Evolutionary conservation across 2,113 vertebrate species (phyloP).

Genomic region (Cettia cetti): DNA sequence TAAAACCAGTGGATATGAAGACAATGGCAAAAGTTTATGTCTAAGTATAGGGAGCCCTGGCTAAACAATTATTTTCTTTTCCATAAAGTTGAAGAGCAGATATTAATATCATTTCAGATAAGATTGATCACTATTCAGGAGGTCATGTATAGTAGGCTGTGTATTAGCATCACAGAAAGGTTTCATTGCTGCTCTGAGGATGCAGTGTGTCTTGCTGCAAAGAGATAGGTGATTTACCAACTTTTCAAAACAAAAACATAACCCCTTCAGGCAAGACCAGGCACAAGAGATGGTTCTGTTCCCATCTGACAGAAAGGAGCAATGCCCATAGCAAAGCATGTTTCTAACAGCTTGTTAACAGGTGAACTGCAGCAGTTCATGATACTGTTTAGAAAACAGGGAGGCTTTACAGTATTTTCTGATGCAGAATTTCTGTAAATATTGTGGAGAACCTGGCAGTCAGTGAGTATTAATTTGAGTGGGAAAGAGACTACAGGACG

Average conservation of each 20-base stretch:
- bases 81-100: neutral
- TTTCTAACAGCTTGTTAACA: neutral
- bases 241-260: neutral
- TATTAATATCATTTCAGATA: neutral
- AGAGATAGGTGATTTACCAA: neutral
- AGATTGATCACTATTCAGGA: accelerated
- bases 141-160: neutral
- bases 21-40: neutral
- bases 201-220: neutral
- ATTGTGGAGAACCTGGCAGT: neutral
- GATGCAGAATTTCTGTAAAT: neutral
- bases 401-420: neutral
- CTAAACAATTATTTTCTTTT: neutral
- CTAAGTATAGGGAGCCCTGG: neutral
- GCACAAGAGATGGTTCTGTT: neutral
- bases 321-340: neutral
- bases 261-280: neutral
- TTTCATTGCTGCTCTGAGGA: neutral
- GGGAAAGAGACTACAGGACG: neutral
- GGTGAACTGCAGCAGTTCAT: neutral
- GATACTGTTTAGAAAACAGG: neutral
- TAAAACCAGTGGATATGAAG: neutral
- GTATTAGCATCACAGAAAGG: neutral
- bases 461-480: neutral
- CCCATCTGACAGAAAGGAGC: neutral